phyloP scores from a whole-genome alignment of 1,140 invertebrate genomes.

The Drosophila nannoptera region DNA sequence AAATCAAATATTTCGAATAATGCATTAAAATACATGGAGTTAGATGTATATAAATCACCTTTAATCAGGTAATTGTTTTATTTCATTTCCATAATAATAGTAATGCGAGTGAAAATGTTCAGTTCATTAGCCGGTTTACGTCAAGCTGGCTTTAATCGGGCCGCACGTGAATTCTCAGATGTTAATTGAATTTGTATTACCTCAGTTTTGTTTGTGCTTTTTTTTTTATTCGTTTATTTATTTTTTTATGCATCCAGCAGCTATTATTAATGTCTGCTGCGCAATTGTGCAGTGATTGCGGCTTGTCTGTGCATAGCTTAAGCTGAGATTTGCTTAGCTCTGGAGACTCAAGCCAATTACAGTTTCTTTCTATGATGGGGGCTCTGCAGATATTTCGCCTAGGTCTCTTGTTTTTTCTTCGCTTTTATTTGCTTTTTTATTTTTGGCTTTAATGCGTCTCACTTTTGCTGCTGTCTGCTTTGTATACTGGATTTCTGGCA shows the following conservation, averaged over 20 bases:
- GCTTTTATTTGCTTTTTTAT: background rate
- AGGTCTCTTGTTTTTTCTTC: too few relatives aligned
- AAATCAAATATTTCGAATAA: too few relatives aligned
- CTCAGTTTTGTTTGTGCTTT: constrained; percentile 3
- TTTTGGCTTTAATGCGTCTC: constrained; percentile 5
- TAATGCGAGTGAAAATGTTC: background rate
- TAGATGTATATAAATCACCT: too few relatives aligned
- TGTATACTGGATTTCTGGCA: background rate
- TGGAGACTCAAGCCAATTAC: background rate
- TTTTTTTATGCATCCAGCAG: constrained; percentile 16
- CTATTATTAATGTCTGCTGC: constrained; percentile 20
- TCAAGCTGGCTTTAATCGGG: constrained; percentile 1
- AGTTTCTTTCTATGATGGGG: background rate
- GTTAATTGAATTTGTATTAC: constrained; percentile 1
- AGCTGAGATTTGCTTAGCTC: constrained; percentile 10
- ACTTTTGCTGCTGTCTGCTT: background rate
- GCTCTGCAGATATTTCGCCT: too few relatives aligned
- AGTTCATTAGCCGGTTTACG: background rate
- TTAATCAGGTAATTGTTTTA: too few relatives aligned
- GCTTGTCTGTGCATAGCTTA: background rate
- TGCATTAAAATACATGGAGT: too few relatives aligned
- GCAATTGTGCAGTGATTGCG: constrained; percentile 24
- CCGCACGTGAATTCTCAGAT: constrained; percentile 14
- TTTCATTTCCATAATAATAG: too few relatives aligned
- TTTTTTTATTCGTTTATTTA: background rate